Evolutionary conservation across 2,113 vertebrate species (phyloP).

Genomic region (Phoxinus phoxinus): DNA sequence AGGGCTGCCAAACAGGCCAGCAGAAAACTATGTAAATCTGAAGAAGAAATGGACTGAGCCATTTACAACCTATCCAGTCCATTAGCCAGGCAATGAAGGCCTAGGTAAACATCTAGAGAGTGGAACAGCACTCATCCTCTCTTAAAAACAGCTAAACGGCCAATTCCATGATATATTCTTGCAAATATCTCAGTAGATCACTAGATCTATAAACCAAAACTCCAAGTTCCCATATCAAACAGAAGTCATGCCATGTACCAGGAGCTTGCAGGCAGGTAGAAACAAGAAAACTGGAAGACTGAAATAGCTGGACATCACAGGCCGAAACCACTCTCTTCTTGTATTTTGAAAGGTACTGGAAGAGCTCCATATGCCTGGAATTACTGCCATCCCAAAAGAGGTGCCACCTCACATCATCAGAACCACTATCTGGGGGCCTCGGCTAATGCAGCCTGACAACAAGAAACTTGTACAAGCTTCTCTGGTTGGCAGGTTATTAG

Average conservation of each 20-base stretch:
- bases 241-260: neutral
- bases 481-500: constrained; percentile 25
- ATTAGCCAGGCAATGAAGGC: constrained; percentile 1
- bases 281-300: neutral
- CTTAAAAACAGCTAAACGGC: neutral
- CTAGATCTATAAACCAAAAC: neutral
- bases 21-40: neutral
- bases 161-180: neutral
- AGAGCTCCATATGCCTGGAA: constrained; percentile 5
- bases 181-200: neutral
- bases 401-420: constrained; percentile 25
- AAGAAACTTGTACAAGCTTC: constrained; percentile 13
- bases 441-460: constrained; percentile 22
- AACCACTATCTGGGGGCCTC: neutral
- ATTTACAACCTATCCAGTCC: neutral
- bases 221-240: neutral
- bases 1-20: neutral
- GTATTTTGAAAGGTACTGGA: constrained; percentile 22
- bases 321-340: neutral
- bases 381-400: constrained; percentile 1
- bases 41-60: neutral
- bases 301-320: constrained; percentile 33
- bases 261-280: neutral
- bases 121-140: neutral
- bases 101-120: constrained; percentile 11